Evolutionary conservation across 2,797 vertebrate genomes (phyloP).

Genomic region (Pempheris klunzingeri): DNA sequence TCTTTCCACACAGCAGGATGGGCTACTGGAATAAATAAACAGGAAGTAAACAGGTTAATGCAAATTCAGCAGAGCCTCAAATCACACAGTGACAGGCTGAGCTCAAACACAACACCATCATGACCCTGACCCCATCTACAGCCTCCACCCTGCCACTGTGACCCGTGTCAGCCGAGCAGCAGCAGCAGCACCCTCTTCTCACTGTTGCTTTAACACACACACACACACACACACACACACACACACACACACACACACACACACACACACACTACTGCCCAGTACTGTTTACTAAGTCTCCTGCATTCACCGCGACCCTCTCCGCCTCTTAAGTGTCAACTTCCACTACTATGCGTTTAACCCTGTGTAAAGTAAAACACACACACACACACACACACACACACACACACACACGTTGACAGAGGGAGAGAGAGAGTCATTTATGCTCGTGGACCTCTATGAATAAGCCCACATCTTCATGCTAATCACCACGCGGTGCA

Average conservation of each 20-base stretch:
- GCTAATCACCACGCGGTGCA: conserved; percentile 68
- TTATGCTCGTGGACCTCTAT: conserved; percentile 53
- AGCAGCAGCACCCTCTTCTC: conserved; percentile 47
- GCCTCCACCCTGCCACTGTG: conserved; percentile 54
- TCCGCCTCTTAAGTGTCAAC: conserved; percentile 41
- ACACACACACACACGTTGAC: conserved; percentile 31
- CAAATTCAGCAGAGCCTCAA: not conserved
- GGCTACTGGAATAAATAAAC: not conserved
- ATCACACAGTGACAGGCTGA: too few relatives aligned
- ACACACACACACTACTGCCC: conserved; percentile 28
- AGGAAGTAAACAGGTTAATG: not conserved
- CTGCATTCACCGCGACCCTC: conserved; percentile 46
- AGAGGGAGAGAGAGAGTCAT: conserved; percentile 51
- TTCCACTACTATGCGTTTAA: conserved; percentile 47
- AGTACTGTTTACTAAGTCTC: conserved; percentile 47
- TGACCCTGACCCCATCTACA: conserved; percentile 57
- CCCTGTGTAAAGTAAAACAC: conserved; percentile 20
- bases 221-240: conserved; percentile 8
- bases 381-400: conserved; percentile 22
- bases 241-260: not conserved
- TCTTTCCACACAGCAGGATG: conserved; percentile 12
- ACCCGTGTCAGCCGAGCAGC: conserved; percentile 59
- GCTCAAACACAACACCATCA: conserved; percentile 10
- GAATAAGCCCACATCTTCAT: conserved; percentile 59
- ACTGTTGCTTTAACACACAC: conserved; percentile 27